Percentiles rank a stretch among this genome's conserved stretches.
Evolutionary conservation across 2,113 vertebrate genomes (phyloP).

Genomic region (Anguilla rostrata): DNA sequence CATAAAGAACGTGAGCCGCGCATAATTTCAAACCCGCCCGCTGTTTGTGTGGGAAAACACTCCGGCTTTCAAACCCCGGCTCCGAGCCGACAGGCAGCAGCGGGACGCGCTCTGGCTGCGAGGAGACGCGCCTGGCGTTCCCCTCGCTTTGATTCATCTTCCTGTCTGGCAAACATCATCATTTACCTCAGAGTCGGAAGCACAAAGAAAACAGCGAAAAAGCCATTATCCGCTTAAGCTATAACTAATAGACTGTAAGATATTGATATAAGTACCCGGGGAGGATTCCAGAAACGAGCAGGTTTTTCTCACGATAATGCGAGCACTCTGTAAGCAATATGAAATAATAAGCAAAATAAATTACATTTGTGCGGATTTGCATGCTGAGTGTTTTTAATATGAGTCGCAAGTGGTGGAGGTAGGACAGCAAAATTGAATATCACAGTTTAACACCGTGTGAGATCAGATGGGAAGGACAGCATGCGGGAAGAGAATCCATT

Average conservation of each 20-base stretch:
- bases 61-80: constrained; percentile 18
- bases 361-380: constrained; percentile 55
- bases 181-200: constrained; percentile 27
- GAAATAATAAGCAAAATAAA: constrained; percentile 43
- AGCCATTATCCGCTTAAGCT: constrained; percentile 51
- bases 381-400: constrained; percentile 54
- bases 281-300: constrained; percentile 36
- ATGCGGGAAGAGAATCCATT: not conserved
- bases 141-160: constrained; percentile 24
- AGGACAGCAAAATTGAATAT: not conserved
- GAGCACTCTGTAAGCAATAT: constrained; percentile 35
- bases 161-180: not conserved
- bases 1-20: constrained; percentile 8
- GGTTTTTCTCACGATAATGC: constrained; percentile 44
- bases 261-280: constrained; percentile 56
- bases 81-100: constrained; percentile 32
- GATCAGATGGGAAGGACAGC: not conserved
- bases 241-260: constrained; percentile 58
- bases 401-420: constrained; percentile 32
- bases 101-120: constrained; percentile 23
- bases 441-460: not conserved
- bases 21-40: constrained; percentile 31
- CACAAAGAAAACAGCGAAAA: constrained; percentile 30
- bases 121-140: constrained; percentile 30
- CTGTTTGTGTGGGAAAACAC: constrained; percentile 34